Percentiles rank a stretch among this genome's conserved stretches.
phyloP scores from a whole-genome alignment of 2,113 vertebrate species.

The Charina bottae region DNA sequence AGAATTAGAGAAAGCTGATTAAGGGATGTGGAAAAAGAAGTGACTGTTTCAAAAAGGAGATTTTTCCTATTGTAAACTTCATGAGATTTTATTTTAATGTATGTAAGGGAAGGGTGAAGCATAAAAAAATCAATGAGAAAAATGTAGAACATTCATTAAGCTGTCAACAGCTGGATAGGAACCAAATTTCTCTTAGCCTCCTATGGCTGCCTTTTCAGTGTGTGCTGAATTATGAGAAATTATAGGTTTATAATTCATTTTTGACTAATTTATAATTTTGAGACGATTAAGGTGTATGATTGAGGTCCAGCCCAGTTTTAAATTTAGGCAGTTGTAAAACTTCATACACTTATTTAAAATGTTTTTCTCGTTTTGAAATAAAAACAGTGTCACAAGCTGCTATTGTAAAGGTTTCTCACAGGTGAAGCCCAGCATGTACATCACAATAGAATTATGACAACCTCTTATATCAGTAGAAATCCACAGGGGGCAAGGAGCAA shows the following conservation, averaged over 20 bases:
- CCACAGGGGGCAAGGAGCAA: background rate
- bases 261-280: conserved; percentile 62
- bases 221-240: conserved; percentile 62
- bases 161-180: conserved; percentile 69
- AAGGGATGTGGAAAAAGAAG: background rate
- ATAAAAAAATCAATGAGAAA: conserved; percentile 64
- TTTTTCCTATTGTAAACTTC: conserved; percentile 58
- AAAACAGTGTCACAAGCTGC: conserved; percentile 51
- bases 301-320: conserved; percentile 31
- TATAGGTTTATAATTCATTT: conserved; percentile 64
- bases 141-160: conserved; percentile 66
- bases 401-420: conserved; percentile 26
- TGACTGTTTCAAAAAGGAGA: conserved; percentile 11
- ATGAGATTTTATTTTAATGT: conserved; percentile 53
- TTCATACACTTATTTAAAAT: conserved; percentile 18
- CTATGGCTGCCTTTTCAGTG: conserved; percentile 62
- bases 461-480: background rate
- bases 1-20: conserved; percentile 19
- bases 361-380: conserved; percentile 25
- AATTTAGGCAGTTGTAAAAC: conserved; percentile 40
- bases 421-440: background rate
- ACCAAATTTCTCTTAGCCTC: conserved; percentile 52
- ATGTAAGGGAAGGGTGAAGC: background rate
- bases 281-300: conserved; percentile 40
- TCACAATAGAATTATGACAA: background rate